Base-by-base conservation (phyloP, 2,113 vertebrate genomes). In the Aplodontia rufa region DNA sequence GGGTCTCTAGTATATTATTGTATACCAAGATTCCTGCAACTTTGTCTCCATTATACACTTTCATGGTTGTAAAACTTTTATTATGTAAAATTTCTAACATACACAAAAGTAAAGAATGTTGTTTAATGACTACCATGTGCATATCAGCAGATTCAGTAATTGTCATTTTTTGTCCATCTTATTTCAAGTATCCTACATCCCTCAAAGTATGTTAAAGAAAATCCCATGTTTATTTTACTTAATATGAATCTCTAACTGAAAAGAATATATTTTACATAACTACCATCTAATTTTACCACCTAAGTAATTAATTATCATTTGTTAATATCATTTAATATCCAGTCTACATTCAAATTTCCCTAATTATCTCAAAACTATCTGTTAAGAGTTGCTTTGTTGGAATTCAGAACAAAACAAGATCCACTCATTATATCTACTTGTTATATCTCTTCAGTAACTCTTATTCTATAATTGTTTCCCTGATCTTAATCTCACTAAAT, bases 11-110 rank as follows among this genome's bases (percentile, higher is more conserved):
- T 78, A 89, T 20, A 42, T 22, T 26, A 47, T 19, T 20, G 6
- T 49, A n/a, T 32, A 37, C 17, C 19, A 47, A 76, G 49, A 79
- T 17, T 81, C 55, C 74, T 95, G 19, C 22, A 58, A 10, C 8
- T 60, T 93, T 81, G 14, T 66, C 16, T 60, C 42, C 5, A 71
- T 40, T 53, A 4, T 20, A 68, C 4, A 55, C 19, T 66, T 92
- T 68, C 37, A 51, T 13, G 47, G 81, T 58, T 92, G 93, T 51
- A 72, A 69, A 95, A 60, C 2, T 68, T 89, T 94, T 91, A 60
- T 81, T 92, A 76, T 75, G 53, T 66, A 84, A 91, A 94, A 40
- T 60, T 91, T 93, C n/a, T 89, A 82, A 96, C 2, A 60, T 68
- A 53, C 9, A 12, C 26, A 42, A 55, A 91, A 71, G 11, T 68